These are phyloP conservation scores for Lophotis ruficrista DNA, from an alignment of 2,113 vertebrate genomes.

Conservation along the genomic window DNA sequence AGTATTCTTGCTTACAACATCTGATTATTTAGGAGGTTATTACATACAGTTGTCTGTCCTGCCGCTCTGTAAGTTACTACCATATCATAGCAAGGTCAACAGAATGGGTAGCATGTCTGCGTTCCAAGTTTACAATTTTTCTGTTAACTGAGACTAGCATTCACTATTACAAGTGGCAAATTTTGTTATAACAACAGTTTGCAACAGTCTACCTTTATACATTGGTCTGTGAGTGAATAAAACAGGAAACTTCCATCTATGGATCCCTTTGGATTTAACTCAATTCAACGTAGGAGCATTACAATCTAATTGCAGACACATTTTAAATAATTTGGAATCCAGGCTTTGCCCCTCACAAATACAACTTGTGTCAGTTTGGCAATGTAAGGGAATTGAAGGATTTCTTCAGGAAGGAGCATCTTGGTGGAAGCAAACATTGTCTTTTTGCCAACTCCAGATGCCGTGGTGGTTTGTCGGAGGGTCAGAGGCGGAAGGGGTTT, in stretches of 20 bases:
- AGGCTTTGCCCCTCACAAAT: neutral
- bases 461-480: neutral
- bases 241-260: neutral
- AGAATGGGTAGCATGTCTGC: neutral
- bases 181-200: neutral
- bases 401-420: neutral
- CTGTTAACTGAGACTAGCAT: neutral
- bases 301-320: rapidly evolving
- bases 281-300: neutral
- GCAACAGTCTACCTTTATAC: neutral
- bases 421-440: neutral
- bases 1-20: neutral
- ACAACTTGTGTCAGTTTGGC: neutral
- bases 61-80: neutral
- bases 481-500: neutral
- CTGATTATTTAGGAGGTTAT: neutral
- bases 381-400: neutral
- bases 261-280: neutral
- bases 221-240: neutral
- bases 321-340: neutral
- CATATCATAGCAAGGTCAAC: neutral
- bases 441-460: neutral
- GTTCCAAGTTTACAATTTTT: neutral
- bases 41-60: neutral
- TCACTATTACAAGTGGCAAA: neutral